Percentiles rank a stretch among this genome's conserved stretches.
These are phyloP conservation scores for Heliornis fulica DNA, from an alignment of 2,113 vertebrate species.

Conservation along the genomic window DNA sequence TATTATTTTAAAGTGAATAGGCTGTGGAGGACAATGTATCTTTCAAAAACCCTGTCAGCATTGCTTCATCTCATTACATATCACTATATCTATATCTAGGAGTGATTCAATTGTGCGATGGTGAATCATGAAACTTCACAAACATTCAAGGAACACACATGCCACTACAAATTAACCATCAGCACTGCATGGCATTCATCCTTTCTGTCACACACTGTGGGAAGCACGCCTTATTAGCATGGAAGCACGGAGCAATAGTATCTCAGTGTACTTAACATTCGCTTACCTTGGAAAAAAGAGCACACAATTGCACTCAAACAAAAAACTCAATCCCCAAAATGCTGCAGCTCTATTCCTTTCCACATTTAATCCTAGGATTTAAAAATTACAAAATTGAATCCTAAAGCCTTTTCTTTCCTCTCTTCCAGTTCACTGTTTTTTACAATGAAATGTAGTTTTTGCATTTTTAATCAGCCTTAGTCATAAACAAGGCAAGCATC, in stretches of 20 bases:
- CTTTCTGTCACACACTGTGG: constrained; percentile 80
- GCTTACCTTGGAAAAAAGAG: constrained; percentile 55
- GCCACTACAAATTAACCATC: constrained; percentile 83
- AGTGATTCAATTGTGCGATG: constrained; percentile 65
- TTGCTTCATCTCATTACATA: constrained; percentile 62
- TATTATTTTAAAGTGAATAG: constrained; percentile 38
- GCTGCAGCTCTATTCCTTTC: background rate
- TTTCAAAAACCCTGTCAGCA: constrained; percentile 46
- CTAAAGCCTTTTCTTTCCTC: constrained; percentile 32
- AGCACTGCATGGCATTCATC: constrained; percentile 73
- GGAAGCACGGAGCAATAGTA: constrained; percentile 56
- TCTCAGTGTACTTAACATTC: constrained; percentile 59
- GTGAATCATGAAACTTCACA: constrained; percentile 75
- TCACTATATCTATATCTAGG: constrained; percentile 35
- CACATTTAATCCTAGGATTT: constrained; percentile 51
- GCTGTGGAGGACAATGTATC: constrained; percentile 36
- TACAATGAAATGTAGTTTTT: constrained; percentile 49
- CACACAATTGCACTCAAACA: constrained; percentile 47
- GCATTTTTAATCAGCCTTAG: constrained; percentile 72
- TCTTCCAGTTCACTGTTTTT: constrained; percentile 44
- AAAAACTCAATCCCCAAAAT: constrained; percentile 18
- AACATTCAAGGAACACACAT: constrained; percentile 78
- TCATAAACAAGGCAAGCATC: constrained; percentile 62
- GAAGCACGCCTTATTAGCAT: constrained; percentile 79
- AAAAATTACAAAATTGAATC: constrained; percentile 66